Base-by-base conservation (phyloP, 1,140 invertebrate species). In the Carcinoscorpius rotundicauda region DNA sequence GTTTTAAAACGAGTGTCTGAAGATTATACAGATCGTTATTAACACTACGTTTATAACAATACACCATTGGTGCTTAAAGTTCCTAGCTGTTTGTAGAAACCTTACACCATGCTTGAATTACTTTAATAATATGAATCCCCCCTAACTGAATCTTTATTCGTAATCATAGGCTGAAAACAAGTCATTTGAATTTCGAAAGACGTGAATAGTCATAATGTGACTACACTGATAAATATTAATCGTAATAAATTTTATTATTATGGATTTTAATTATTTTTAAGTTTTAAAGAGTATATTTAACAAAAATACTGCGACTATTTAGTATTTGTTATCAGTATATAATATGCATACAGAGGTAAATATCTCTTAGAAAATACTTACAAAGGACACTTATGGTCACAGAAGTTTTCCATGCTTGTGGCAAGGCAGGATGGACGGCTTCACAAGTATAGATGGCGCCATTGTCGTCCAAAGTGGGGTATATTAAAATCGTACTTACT, bases 331-430 rank as follows among this genome's bases (percentile, higher is more conserved):
- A 29, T 51, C 49, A 62, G 11, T 5, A n/a, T 51, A 48, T 51
- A 51, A 49, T 6, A 6, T 5, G 49, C 58, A 5, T 59, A 59
- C 6, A 48, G 5, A 48, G 58, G 58, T 5, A 49, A 9, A 29
- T 29, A 29, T 29, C 29, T 29, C 29, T 29, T 29, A 29, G 11
- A 5, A 59, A 57, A 49, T 79, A 89, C 89, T 90, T 81, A 96
- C 91, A 94, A 73, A 92, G 81, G 63, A 96, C 91, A 73, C 88
- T 92, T 11, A 96, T 84, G 70, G 87, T 85, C 9, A 95, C 86
- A 8, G 85, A 86, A n/a, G 87, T 83, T 67, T 86, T 81, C 70
- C 89, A 85, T 56, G 86, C 78, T 29, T 69, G 64, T n/a, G 84
- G 82, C 10, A 95, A 79, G 0, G 91, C 91, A 72, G 87, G 85